Evolutionary conservation across 2,113 vertebrate genomes (phyloP).

Genomic region (Ceratotherium simum): DNA sequence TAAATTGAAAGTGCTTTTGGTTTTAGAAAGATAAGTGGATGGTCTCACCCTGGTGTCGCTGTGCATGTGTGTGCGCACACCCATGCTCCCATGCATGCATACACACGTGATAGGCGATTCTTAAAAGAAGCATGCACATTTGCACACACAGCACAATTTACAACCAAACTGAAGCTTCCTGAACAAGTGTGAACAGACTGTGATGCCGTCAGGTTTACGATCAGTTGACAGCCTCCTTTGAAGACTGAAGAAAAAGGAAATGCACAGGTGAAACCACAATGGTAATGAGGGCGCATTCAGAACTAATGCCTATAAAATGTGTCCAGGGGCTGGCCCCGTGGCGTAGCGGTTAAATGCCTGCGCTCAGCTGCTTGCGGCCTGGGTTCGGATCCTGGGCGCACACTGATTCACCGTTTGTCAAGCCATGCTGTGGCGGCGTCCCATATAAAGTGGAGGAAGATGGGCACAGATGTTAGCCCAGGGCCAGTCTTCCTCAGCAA

Average conservation of each 20-base stretch:
- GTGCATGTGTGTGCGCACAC: too few relatives aligned
- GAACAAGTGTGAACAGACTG: background rate
- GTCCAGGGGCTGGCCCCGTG: background rate
- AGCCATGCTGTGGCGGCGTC: too few relatives aligned
- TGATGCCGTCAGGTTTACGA: background rate
- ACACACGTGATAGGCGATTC: background rate
- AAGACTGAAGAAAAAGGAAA: slow-evolving; percentile 11
- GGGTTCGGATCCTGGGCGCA: too few relatives aligned
- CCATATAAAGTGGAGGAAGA: too few relatives aligned
- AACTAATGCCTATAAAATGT: background rate
- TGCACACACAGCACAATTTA: background rate
- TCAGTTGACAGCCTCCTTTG: background rate
- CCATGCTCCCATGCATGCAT: fast-evolving
- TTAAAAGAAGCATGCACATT: background rate
- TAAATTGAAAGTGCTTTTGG: slow-evolving; percentile 22
- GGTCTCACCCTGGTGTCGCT: background rate
- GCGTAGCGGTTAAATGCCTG: too few relatives aligned
- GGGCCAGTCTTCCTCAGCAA: too few relatives aligned
- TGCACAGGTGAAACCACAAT: background rate
- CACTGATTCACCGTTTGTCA: too few relatives aligned
- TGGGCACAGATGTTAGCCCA: too few relatives aligned
- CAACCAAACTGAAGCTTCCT: background rate
- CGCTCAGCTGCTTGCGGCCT: too few relatives aligned
- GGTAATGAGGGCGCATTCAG: background rate
- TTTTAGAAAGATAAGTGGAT: slow-evolving; percentile 12